A percentile compares a stretch with the other conserved stretches of the same genome.
These are phyloP conservation scores for Papilio polytes DNA, from an alignment of 1,140 invertebrate genomes.

Conservation along the genomic window DNA sequence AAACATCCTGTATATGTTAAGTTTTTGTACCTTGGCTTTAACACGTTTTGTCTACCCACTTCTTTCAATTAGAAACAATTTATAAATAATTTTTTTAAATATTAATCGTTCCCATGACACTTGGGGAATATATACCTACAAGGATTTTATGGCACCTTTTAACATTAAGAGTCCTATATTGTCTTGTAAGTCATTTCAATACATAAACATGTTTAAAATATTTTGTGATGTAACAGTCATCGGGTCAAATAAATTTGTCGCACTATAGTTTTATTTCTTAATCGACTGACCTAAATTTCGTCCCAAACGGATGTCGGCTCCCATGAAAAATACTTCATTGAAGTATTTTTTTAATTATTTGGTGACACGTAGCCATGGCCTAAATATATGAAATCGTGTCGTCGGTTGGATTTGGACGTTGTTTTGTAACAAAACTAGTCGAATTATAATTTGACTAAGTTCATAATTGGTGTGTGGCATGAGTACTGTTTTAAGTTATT, in stretches of 20 bases:
- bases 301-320: neutral
- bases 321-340: neutral
- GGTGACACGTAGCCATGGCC: conserved; percentile 4
- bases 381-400: neutral
- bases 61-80: too few relatives aligned
- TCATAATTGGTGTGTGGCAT: too few relatives aligned
- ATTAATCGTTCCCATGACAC: too few relatives aligned
- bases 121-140: too few relatives aligned
- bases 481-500: too few relatives aligned
- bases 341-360: neutral
- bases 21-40: neutral
- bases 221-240: too few relatives aligned
- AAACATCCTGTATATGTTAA: neutral
- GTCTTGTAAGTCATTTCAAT: too few relatives aligned
- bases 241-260: too few relatives aligned
- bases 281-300: neutral
- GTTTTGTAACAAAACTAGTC: neutral
- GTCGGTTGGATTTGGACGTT: neutral
- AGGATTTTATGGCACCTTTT: too few relatives aligned
- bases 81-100: too few relatives aligned
- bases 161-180: too few relatives aligned
- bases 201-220: too few relatives aligned
- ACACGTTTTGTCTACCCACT: neutral
- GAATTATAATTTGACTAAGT: neutral
- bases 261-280: neutral